Conservation (phyloP, 2,113 vertebrate species). For the Scopus umbretta region DNA sequence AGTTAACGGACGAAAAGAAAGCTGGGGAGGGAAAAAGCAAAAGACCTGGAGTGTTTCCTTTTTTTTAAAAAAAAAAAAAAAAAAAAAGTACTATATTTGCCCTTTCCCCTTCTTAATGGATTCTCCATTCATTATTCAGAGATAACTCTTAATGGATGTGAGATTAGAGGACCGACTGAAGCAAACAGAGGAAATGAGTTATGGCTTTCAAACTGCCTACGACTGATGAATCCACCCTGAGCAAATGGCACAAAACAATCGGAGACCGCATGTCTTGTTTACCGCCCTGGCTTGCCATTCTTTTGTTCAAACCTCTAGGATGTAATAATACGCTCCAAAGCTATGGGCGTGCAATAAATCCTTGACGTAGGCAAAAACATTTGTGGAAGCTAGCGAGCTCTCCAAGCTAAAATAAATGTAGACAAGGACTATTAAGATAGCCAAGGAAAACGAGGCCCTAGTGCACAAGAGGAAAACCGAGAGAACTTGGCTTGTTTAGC, state of each 20-base stretch:
- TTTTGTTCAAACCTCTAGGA: background rate
- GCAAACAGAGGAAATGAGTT: background rate
- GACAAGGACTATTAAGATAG: background rate
- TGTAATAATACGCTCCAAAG: background rate
- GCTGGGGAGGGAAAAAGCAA: background rate
- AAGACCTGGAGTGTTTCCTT: background rate
- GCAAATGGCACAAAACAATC: rapidly evolving
- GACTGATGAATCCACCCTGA: background rate
- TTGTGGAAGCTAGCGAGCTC: background rate
- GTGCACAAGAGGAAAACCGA: background rate
- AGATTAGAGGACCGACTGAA: background rate
- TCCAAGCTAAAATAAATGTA: background rate
- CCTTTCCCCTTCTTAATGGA: slow-evolving; percentile 50
- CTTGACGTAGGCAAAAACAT: rapidly evolving
- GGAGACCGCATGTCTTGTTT: rapidly evolving
- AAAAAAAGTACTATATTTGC: background rate
- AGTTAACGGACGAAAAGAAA: background rate
- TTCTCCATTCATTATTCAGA: slow-evolving; percentile 64
- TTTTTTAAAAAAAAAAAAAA: background rate
- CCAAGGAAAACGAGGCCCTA: background rate
- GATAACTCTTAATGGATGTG: slow-evolving; percentile 23
- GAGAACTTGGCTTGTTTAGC: background rate
- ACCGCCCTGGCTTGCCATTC: background rate
- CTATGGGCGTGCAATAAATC: background rate
- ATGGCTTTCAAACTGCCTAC: background rate